Percentiles rank a stretch among this genome's conserved stretches.
phyloP scores from a whole-genome alignment of 2,797 vertebrate genomes.

The Mormyrops attenuatus region DNA sequence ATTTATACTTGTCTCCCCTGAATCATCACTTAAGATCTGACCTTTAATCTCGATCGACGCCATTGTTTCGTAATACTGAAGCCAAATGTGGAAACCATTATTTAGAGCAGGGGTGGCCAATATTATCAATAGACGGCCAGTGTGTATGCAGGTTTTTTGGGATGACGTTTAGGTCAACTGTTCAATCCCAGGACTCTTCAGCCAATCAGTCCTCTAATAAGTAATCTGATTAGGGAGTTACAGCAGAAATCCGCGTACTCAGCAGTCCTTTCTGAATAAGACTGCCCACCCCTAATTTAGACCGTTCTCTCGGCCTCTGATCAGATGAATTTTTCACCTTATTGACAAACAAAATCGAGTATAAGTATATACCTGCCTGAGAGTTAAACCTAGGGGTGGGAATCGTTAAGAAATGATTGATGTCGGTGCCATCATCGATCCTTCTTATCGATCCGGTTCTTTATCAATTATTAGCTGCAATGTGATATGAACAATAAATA shows the following conservation, averaged over 20 bases:
- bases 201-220: background rate
- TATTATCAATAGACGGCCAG: background rate
- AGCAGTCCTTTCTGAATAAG: background rate
- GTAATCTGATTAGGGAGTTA: background rate
- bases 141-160: background rate
- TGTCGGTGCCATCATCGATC: too few species aligned
- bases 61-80: background rate
- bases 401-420: too few species aligned
- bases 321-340: background rate
- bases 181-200: background rate
- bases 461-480: too few species aligned
- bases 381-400: background rate
- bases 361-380: background rate
- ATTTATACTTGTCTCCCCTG: background rate
- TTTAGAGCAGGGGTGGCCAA: background rate
- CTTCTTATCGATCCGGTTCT: too few species aligned
- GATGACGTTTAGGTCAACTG: background rate
- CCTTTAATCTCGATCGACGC: background rate
- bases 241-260: background rate
- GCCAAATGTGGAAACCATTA: background rate
- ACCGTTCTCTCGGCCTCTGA: background rate
- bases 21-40: background rate
- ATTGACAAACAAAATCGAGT: background rate
- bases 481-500: too few species aligned
- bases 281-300: background rate